Conservation (phyloP, 2,888 invertebrate genomes). For the Arge pagana region DNA sequence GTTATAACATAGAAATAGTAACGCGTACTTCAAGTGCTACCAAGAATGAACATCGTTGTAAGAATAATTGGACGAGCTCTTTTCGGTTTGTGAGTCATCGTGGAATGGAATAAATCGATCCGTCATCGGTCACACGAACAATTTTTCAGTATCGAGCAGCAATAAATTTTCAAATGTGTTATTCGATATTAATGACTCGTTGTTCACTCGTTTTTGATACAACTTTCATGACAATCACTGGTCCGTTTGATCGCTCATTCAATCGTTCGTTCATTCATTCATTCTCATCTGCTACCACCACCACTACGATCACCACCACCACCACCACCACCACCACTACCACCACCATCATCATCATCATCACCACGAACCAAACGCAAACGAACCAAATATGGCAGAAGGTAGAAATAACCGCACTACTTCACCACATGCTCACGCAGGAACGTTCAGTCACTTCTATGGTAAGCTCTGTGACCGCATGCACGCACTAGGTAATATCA, state of each 20-base stretch:
- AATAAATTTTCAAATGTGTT: too few species aligned
- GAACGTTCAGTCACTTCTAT: constrained; percentile 55
- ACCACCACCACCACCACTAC: constrained; percentile 29
- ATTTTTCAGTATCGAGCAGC: too few species aligned
- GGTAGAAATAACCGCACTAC: constrained; percentile 44
- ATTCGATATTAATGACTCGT: too few species aligned
- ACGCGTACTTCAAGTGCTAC: too few species aligned
- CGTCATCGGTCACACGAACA: too few species aligned
- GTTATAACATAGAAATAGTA: too few species aligned
- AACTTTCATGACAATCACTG: too few species aligned
- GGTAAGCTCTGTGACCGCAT: constrained; percentile 58
- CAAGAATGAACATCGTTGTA: too few species aligned
- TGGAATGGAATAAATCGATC: too few species aligned
- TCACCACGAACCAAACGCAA: constrained; percentile 23
- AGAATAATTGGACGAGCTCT: too few species aligned
- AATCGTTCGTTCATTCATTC: constrained; percentile 25
- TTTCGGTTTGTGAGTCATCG: too few species aligned
- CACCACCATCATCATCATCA: constrained; percentile 31
- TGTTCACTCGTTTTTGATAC: too few species aligned
- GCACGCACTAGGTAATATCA: constrained; percentile 58
- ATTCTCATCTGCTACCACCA: constrained; percentile 26
- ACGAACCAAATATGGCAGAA: constrained; percentile 30
- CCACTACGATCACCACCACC: constrained; percentile 28
- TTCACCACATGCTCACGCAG: constrained; percentile 54
- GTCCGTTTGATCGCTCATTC: constrained; percentile 5